Evolutionary conservation across 2,797 vertebrate species (phyloP), one percentile per base, ranked within the genome.

Genomic region (Lemur catta): DNA sequence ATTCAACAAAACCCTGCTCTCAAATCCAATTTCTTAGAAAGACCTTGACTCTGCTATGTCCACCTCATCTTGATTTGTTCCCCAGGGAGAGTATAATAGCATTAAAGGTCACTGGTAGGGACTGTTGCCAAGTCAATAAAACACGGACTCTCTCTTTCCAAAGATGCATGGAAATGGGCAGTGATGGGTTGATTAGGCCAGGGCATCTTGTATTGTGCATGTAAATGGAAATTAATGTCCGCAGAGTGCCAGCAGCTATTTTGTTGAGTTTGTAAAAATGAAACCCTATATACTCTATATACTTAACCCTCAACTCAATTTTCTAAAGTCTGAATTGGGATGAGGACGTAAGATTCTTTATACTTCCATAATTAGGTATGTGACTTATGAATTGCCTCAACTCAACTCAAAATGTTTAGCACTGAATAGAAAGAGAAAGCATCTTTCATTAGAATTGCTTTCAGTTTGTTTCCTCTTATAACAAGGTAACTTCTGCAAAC

Each of bases 11-110:
- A 85, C 22, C 46, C 1, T 63, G n/a, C 67, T 86, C 63, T 93
- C 35, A 88, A 88, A 88, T 92, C 18, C 12, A 78, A 13, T 93
- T 95, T 96, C 96, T 94, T 79, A 63, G 92, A 91, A 96, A 96
- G 55, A 43, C 3, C 48, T 90, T 90, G 33, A 52, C 87, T 95
- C 87, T 63, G 61, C 67, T 52, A 24, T 5, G 10, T 28, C 57
- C 2, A 43, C 33, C 18, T 84, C 12, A 52, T 65, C 81, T 74
- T 4, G 18, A 5, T 61, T 74, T 26, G 11, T 5, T 87, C 75
- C 46, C 28, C 5, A 72, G 75, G 50, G 84, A 93, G 76, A 67
- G 26, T 28, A 57, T 41, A 80, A 84, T 4, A 69, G 67, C 46
- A 69, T 48, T 71, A 93, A 88, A 96, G 84, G 88, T 97, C 84